Base-by-base conservation (phyloP, 64 coral and sea anemone species). In the Montipora cactus region DNA sequence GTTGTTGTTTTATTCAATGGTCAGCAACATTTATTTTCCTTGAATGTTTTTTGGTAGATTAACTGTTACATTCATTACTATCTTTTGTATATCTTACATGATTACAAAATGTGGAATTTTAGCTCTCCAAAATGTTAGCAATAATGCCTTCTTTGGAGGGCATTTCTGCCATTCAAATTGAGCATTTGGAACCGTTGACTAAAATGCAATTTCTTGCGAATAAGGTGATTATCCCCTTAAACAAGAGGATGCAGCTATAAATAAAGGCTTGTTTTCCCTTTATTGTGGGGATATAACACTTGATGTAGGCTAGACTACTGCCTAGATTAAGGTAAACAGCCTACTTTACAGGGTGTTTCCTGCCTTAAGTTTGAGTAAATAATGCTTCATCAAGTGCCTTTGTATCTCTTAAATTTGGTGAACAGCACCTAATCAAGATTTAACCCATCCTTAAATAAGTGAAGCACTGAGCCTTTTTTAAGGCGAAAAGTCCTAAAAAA, bases 61-160 rank as follows among this genome's bases (percentile, higher is more conserved):
- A 18, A 82, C 15, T 49, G 53, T 21, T 73, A 71, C 50, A 82
- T 79, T 52, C 45, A 82, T 6, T 62, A 81, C n/a, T 72, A 82
- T 6, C 78, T 37, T 82, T 19, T 91, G 90, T 78, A 91, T 91
- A 72, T 79, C 90, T 10, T 37, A 0, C 37, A 37, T 44, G 90
- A 55, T 45, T 59, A 16, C 3, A 83, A 83, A 91, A 91, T 70
- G 76, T 79, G 51, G 57, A 59, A 0, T 59, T 59, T 59, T 59
- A 59, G 13, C 3, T 59, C 2, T 59, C 57, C 57, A 59, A 59
- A 59, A 59, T 59, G 57, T 59, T 59, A 59, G 57, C 57, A 68
- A 68, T 16, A 13, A 68, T 68, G 66, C 66, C 66, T 68, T 68
- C 16, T 68, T 68, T 18, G 19, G 11, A 19, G 19, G 3, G 66